Evolutionary conservation across 2,797 vertebrate species (phyloP).

Genomic region (Phoebastria nigripes): DNA sequence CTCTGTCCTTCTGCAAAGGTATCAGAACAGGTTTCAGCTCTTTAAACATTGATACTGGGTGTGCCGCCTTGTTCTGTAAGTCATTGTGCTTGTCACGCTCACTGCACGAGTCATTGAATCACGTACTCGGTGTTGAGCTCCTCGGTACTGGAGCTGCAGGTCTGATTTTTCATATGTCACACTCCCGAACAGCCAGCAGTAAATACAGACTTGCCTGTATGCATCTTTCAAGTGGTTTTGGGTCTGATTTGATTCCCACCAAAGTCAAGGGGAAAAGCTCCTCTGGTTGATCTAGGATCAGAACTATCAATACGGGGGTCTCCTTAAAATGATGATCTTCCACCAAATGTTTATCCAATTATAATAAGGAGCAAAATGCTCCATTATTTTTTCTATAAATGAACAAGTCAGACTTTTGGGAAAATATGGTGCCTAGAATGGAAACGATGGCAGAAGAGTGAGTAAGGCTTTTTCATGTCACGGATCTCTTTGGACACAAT

Average conservation of each 20-base stretch:
- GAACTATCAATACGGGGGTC: background rate
- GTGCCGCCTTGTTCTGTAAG: conserved; percentile 17
- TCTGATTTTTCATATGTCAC: background rate
- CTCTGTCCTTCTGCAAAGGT: background rate
- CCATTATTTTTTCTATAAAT: background rate
- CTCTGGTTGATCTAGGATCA: background rate
- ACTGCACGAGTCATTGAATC: background rate
- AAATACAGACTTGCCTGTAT: background rate
- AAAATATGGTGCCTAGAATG: background rate
- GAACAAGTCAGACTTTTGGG: background rate
- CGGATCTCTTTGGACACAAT: background rate
- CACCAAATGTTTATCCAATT: background rate
- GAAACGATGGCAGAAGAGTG: background rate
- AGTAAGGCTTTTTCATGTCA: background rate
- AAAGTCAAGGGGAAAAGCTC: background rate
- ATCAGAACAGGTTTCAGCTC: conserved; percentile 14
- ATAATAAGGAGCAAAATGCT: background rate
- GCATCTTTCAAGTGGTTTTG: background rate
- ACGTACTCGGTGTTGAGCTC: background rate
- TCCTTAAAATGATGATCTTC: background rate
- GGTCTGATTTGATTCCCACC: background rate
- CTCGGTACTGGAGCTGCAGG: background rate
- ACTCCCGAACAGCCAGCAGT: conserved; percentile 3
- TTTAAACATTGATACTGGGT: conserved; percentile 19
- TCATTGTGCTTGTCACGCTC: conserved; percentile 19